These are phyloP conservation scores for Anabas testudineus DNA, from an alignment of 2,797 vertebrate genomes.

Conservation along the genomic window DNA sequence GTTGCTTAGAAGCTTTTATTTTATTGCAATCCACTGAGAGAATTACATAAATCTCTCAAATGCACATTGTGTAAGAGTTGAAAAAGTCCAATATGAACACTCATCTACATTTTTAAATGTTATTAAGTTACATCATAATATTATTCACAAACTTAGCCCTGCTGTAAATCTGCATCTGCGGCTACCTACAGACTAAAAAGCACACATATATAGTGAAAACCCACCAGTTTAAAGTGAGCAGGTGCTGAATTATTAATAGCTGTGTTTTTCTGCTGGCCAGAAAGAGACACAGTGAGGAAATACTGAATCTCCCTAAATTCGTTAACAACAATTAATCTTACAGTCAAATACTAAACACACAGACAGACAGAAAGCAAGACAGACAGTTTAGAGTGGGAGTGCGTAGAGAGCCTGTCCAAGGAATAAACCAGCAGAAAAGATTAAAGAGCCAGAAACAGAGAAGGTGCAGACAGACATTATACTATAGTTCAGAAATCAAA, in stretches of 20 bases:
- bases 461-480: conserved; percentile 17
- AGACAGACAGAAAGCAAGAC: conserved; percentile 10
- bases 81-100: conserved; percentile 16
- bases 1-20: conserved; percentile 29
- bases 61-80: conserved; percentile 15
- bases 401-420: conserved; percentile 21
- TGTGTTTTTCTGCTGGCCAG: conserved; percentile 52
- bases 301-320: conserved; percentile 52
- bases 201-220: conserved; percentile 39
- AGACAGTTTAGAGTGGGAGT: not conserved
- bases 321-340: conserved; percentile 59
- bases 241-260: conserved; percentile 68
- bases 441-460: conserved; percentile 34
- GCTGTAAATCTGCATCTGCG: conserved; percentile 50
- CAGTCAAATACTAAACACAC: conserved; percentile 38
- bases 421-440: conserved; percentile 36
- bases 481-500: conserved; percentile 42
- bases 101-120: conserved; percentile 42
- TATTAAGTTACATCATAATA: conserved; percentile 38
- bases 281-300: conserved; percentile 45
- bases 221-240: conserved; percentile 56
- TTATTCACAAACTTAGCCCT: conserved; percentile 20
- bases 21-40: conserved; percentile 24
- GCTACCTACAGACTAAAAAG: conserved; percentile 45
- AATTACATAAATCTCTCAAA: conserved; percentile 37